Conservation (phyloP, 2,113 vertebrate species). For the Myotis brandtii region DNA sequence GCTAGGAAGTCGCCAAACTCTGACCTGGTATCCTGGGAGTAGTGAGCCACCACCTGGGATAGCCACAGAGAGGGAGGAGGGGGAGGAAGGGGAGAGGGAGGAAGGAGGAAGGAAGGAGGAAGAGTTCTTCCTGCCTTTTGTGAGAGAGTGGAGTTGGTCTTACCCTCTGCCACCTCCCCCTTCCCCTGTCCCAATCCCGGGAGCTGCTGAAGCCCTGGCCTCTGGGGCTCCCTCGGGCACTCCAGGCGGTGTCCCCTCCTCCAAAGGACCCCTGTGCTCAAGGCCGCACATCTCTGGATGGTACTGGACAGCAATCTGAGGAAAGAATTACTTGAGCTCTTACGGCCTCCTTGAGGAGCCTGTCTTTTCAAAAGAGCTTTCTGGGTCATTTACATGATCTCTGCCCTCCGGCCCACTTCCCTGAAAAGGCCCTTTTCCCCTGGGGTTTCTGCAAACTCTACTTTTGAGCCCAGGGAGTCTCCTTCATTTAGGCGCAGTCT, state of each 20-base stretch:
- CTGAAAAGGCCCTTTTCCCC: background rate
- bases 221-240: background rate
- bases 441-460: constrained; percentile 9
- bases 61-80: background rate
- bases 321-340: background rate
- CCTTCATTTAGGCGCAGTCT: background rate
- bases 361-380: constrained; percentile 48
- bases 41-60: background rate
- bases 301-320: background rate
- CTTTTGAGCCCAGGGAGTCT: background rate
- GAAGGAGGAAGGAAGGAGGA: background rate
- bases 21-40: background rate
- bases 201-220: background rate
- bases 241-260: background rate
- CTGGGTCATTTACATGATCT: constrained; percentile 56
- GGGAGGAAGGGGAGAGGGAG: accelerated
- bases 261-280: background rate
- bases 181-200: background rate
- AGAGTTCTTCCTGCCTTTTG: background rate
- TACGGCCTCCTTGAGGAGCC: background rate
- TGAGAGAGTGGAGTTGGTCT: background rate
- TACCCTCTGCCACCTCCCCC: background rate
- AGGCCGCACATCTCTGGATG: background rate
- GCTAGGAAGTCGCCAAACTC: background rate
- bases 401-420: constrained; percentile 3